Evolutionary conservation across 2,888 invertebrate species (phyloP), one percentile per base, ranked within the genome.

Genomic region (Chrysolina oricalcia): DNA sequence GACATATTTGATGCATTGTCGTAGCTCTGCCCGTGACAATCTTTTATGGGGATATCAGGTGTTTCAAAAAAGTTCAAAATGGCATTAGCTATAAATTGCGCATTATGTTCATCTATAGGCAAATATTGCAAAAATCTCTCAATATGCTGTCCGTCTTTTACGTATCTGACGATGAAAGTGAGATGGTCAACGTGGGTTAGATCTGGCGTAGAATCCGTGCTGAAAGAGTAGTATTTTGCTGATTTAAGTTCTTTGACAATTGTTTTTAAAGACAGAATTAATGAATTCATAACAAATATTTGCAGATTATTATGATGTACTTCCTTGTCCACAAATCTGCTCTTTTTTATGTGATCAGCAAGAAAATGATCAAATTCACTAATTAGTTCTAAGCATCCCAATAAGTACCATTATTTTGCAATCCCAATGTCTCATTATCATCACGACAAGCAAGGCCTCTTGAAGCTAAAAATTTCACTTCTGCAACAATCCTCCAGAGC

Each of bases 101-200:
- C 73, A 78, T 82, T 84, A 80, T 87, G 86, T 40, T 82, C 83
- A 53, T 77, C 70, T 65, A 82, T 84, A 76, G 81, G 80, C 46
- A 46, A 15, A 46, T 11, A 46, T n/a, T n/a, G n/a, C n/a, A n/a
- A n/a, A n/a, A n/a, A n/a, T n/a, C n/a, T n/a, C n/a, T n/a, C n/a
- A n/a, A n/a, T n/a, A n/a, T n/a, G n/a, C n/a, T n/a, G n/a, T n/a
- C n/a, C n/a, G n/a, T n/a, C n/a, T n/a, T n/a, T n/a, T n/a, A 46
- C 46, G 15, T 46, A 46, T 46, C 46, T 46, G 3, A 46, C 46
- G 46, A 46, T 15, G 46, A 46, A 46, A 46, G 46, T 46, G 46
- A 46, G 46, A 6, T 46, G 46, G 15, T 46, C 46, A 46, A 46
- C 46, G 46, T 46, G 46, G 46, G 46, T 11, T 13, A 46, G 46